phyloP scores from a whole-genome alignment of 1,140 invertebrate species.

The Orius insidiosus region DNA sequence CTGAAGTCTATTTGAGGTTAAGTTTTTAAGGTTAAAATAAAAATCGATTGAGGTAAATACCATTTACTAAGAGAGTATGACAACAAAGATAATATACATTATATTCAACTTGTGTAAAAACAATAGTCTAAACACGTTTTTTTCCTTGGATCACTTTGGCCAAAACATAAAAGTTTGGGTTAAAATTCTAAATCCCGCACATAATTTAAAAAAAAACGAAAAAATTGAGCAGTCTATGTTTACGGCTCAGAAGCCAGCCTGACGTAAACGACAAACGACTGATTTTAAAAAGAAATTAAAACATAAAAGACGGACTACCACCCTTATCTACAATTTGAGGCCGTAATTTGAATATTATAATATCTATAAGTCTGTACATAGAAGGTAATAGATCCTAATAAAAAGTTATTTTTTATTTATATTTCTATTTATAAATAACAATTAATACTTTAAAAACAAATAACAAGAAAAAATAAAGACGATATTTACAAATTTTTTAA shows the following conservation, averaged over 20 bases:
- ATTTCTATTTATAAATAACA: slow-evolving; percentile 2
- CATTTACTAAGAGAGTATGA: slow-evolving; percentile 17
- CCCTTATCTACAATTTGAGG: slow-evolving; percentile 1
- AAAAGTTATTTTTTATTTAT: slow-evolving; percentile 8
- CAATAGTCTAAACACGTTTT: slow-evolving; percentile 1
- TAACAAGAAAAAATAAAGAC: slow-evolving; percentile 3
- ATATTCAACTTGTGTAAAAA: slow-evolving; percentile 13
- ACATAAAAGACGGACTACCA: too few relatives aligned
- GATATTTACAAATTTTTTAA: slow-evolving; percentile 1
- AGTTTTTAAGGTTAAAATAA: slow-evolving; percentile 6
- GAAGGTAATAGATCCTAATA: slow-evolving; percentile 6
- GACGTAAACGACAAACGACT: too few relatives aligned
- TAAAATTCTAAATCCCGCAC: too few relatives aligned
- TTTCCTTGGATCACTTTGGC: too few relatives aligned
- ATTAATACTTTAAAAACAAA: slow-evolving; percentile 1
- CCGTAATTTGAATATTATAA: slow-evolving; percentile 9
- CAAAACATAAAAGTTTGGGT: too few relatives aligned
- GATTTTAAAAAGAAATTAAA: too few relatives aligned
- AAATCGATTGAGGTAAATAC: slow-evolving; percentile 13
- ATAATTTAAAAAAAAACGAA: too few relatives aligned
- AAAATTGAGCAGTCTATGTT: too few relatives aligned
- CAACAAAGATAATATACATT: slow-evolving; percentile 15
- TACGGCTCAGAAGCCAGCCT: too few relatives aligned
- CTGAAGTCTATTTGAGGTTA: too few relatives aligned
- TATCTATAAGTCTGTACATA: slow-evolving; percentile 5